Evolutionary conservation across 2,888 invertebrate species (phyloP), one percentile per base, ranked within the genome.

Genomic region (Blomia tropicalis): DNA sequence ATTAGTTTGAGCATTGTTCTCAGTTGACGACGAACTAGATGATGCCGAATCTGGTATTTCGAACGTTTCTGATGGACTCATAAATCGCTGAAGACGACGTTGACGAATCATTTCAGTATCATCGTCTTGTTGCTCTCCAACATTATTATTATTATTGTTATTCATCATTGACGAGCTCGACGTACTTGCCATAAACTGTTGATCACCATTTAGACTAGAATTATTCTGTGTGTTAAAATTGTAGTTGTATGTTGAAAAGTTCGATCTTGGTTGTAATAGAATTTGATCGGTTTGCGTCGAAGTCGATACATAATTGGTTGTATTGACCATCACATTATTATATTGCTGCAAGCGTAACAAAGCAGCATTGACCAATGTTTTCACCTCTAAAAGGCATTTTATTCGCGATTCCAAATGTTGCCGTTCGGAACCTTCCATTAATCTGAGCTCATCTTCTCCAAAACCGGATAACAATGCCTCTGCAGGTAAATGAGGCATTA

Each of bases 321-420:
- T 27, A 36, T 56, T 56, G n/a, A n/a, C 19, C 19, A 53, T 47
- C 11, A 67, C 62, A 43, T 62, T 62, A 56, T 60, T 82, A 75
- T 95, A 96, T 73, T 95, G 93, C 71, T 88, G 86, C 86, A 96
- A 89, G 77, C 96, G 83, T 58, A 88, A 77, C 65, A 87, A 85
- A 2, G 93, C 91, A 44, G 93, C 90, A 75, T 96, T 95, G 69
- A 98, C 74, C 75, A 98, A 81, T 1, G 87, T 78, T 77, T 89
- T 84, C 68, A 91, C 85, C 75, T 91, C 87, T 64, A 83, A 80
- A 59, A 90, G 77, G 70, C 84, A 79, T 77, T 86, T 84, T 66
- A 98, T 82, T 66, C 98, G 79, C 4, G 91, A 90, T 73, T 95
- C 91, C 36, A 96, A 81, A 69, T 89, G 85, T 67, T 82, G 80